These are phyloP conservation scores for Pteruthius melanotis DNA, from an alignment of 2,113 vertebrate genomes.

Conservation along the genomic window DNA sequence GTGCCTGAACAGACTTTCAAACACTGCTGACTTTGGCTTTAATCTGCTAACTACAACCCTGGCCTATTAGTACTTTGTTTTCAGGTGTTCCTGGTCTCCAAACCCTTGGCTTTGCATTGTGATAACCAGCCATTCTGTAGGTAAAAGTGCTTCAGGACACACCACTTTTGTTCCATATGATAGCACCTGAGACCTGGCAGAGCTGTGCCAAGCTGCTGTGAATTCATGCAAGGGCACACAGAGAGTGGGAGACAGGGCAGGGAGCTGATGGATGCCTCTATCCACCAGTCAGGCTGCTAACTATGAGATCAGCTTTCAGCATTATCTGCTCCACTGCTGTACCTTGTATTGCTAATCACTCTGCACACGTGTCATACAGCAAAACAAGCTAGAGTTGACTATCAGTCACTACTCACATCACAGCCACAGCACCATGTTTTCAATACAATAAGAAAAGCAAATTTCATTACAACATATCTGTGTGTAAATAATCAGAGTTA, in stretches of 20 bases:
- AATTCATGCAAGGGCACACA: background rate
- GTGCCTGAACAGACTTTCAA: background rate
- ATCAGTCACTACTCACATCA: background rate
- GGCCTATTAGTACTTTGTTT: background rate
- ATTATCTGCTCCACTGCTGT: background rate
- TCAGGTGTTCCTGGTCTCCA: background rate
- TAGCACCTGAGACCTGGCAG: accelerated
- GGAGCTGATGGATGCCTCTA: background rate
- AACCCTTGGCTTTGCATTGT: background rate
- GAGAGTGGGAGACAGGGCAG: background rate
- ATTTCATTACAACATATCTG: background rate
- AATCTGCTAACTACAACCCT: background rate
- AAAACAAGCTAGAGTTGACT: background rate
- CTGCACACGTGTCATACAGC: background rate
- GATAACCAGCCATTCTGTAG: background rate
- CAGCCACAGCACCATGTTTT: background rate
- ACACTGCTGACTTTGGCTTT: background rate
- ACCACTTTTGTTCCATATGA: background rate
- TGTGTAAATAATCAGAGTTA: background rate
- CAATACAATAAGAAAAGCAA: background rate
- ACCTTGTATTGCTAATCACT: background rate
- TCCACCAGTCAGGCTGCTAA: background rate
- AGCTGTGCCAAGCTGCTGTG: background rate
- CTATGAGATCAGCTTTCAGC: background rate
- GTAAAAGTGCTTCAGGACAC: background rate